phyloP scores from a whole-genome alignment of 2,888 invertebrate species.

The Drosophila crucigera region DNA sequence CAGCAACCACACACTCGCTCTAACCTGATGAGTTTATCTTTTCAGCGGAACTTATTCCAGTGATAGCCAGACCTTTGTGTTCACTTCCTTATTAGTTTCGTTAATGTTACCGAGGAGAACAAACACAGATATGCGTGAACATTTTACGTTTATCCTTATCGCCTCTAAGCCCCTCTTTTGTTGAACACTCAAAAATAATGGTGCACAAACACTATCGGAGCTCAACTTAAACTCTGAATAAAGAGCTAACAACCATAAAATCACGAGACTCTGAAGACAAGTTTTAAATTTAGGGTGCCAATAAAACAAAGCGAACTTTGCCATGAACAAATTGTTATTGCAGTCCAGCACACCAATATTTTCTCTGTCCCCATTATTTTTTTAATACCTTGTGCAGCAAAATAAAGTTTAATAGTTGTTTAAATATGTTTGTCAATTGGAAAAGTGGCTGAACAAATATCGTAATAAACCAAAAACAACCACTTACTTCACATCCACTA shows the following conservation, averaged over 20 bases:
- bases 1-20: conserved; percentile 4
- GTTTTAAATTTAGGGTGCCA: background rate
- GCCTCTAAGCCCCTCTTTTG: conserved; percentile 11
- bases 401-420: background rate
- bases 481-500: background rate
- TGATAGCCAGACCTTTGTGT: conserved; percentile 32
- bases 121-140: conserved; percentile 33
- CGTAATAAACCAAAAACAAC: background rate
- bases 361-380: background rate
- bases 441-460: background rate
- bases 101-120: conserved; percentile 3
- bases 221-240: conserved; percentile 8
- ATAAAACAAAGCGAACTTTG: background rate
- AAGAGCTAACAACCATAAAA: background rate
- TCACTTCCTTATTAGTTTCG: conserved; percentile 21
- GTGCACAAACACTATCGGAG: conserved; percentile 37
- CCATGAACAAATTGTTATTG: background rate
- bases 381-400: background rate
- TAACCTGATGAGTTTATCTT: conserved; percentile 17
- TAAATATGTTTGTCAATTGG: background rate
- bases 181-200: conserved; percentile 50
- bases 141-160: conserved; percentile 32
- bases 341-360: background rate
- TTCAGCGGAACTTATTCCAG: conserved; percentile 22
- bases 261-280: background rate